Base-by-base conservation (phyloP, 2,113 vertebrate species). In the Channa argus region DNA sequence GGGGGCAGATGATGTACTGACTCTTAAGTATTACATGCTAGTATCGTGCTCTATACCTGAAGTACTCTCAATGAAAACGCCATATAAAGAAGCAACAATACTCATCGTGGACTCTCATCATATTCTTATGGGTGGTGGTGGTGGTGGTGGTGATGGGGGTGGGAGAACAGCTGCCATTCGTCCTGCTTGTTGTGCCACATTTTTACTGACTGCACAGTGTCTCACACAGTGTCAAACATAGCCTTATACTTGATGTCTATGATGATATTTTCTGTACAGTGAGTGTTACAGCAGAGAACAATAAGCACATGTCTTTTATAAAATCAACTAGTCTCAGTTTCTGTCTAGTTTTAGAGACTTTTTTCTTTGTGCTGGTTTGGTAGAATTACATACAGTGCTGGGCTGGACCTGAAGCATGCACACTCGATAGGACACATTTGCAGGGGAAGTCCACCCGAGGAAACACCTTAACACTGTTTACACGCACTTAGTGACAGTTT, bases 391-490 rank as follows among this genome's bases (percentile, higher is more conserved):
- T 70, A 49, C 55, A 51, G 72, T 83, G 86, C 88, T 85, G 81
- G 89, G 89, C 91, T 90, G 88, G 89, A 86, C 91, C 89, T 91
- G 72, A 82, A 76, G 85, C 86, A 86, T 90, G 84, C 80, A 70
- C 63, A 76, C 47, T 67, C 59, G 46, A 63, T n/a, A 62, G 55
- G 65, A 88, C 37, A 34, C 39, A 70, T 74, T 66, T 50, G 58
- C 63, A 61, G 80, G 84, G 80, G 72, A 82, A 84, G 51, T 61
- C 71, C 86, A 83, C 85, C 83, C 63, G 77, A 11, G 73, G 41
- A 80, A 80, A 64, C 12, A 34, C 58, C 73, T 77, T 14, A 63
- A 66, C 68, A 39, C 53, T 43, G 15, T 45, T 59, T 11, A 33
- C 51, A 5, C 3, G 33, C 10, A 10, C 9, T 52, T 52, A 8